phyloP scores from a whole-genome alignment of 2,888 invertebrate species.

The Drosophila longiperda region DNA sequence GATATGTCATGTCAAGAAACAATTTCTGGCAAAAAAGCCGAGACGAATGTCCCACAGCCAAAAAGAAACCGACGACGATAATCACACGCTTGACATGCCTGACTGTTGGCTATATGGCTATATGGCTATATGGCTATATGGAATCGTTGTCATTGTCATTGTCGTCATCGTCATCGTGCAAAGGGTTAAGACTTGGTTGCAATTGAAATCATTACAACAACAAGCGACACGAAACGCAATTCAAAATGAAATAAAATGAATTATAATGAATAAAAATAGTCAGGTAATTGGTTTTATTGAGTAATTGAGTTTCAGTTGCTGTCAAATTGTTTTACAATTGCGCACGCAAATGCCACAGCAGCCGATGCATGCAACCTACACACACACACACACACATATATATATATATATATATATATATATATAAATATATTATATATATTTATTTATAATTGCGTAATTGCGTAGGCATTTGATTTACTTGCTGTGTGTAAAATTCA shows the following conservation, averaged over 20 bases:
- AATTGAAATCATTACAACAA: conserved; percentile 79
- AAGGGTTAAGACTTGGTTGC: conserved; percentile 58
- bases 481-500: neutral
- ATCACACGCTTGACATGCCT: conserved; percentile 78
- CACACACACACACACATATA: neutral
- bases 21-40: conserved; percentile 79
- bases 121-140: conserved; percentile 10
- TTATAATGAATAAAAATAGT: conserved; percentile 81
- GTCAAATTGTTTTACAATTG: conserved; percentile 78
- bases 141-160: conserved; percentile 5
- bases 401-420: neutral
- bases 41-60: conserved; percentile 38
- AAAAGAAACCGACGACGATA: conserved; percentile 56
- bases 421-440: neutral
- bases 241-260: conserved; percentile 80
- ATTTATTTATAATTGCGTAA: neutral
- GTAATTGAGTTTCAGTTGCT: conserved; percentile 78
- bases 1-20: conserved; percentile 85
- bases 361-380: neutral
- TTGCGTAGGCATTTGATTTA: neutral
- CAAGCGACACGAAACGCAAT: conserved; percentile 78
- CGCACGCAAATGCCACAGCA: conserved; percentile 57
- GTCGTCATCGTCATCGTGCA: conserved; percentile 3
- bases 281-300: conserved; percentile 80
- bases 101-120: conserved; percentile 5